Percentiles rank a stretch among this genome's conserved stretches.
Evolutionary conservation across 1,140 invertebrate species (phyloP).

Genomic region (Aleiodes sp.): DNA sequence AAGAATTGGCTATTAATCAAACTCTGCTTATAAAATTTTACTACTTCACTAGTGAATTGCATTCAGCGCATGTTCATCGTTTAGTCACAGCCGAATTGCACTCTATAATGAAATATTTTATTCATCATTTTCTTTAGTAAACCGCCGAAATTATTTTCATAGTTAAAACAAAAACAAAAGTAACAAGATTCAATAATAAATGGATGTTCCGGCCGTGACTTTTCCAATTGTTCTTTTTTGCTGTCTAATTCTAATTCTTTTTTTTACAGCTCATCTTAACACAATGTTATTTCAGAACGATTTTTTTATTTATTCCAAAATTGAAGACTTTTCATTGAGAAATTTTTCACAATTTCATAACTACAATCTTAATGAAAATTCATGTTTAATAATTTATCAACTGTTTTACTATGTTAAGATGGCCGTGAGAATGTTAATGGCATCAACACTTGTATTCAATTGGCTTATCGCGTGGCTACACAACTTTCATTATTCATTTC

Average conservation of each 20-base stretch:
- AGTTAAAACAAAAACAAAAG: constrained; percentile 3
- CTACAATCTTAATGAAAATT: constrained; percentile 9
- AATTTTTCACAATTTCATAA: constrained; percentile 11
- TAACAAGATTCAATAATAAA: constrained; percentile 23
- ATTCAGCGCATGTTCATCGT: constrained; percentile 15
- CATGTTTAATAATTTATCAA: constrained; percentile 38
- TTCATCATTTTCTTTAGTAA: constrained; percentile 26
- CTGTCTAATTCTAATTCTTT: constrained; percentile 18
- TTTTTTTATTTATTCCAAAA: not conserved
- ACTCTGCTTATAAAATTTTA: not conserved
- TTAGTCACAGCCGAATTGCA: constrained; percentile 37
- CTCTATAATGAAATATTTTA: constrained; percentile 25
- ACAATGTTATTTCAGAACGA: constrained; percentile 32
- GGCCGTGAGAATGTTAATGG: constrained; percentile 44
- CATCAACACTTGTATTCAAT: constrained; percentile 37
- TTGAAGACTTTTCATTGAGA: not conserved
- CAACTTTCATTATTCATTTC: not conserved
- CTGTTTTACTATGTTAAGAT: constrained; percentile 49
- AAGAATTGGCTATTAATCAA: too few species aligned
- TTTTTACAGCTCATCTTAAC: constrained; percentile 45
- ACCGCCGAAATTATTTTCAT: constrained; percentile 27
- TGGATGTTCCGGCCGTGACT: constrained; percentile 45
- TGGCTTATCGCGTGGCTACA: not conserved
- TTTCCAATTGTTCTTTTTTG: constrained; percentile 44
- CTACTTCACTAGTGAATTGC: not conserved